phyloP scores from a whole-genome alignment of 2,888 invertebrate genomes.

The Linnaemya vulpina region DNA sequence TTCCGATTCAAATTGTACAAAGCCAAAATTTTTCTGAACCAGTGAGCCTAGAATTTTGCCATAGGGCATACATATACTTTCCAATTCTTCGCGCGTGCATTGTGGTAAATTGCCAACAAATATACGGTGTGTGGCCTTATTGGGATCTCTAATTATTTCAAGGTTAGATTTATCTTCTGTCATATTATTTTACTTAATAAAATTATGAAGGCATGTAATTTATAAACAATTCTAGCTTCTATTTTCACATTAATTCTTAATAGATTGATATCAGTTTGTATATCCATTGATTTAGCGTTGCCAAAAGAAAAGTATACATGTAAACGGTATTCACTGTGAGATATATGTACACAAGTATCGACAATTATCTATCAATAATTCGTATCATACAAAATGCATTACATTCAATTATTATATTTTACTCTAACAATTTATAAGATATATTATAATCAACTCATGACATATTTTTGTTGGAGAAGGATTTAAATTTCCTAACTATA shows the following conservation, averaged over 20 bases:
- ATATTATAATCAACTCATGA: too few species aligned
- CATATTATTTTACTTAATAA: constrained; percentile 29
- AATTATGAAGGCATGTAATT: background rate
- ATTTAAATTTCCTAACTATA: too few species aligned
- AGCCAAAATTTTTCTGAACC: constrained; percentile 92
- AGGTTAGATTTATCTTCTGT: constrained; percentile 70
- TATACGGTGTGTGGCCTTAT: constrained; percentile 89
- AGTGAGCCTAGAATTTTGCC: constrained; percentile 88
- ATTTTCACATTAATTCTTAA: background rate
- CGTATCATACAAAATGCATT: too few species aligned
- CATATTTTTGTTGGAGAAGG: too few species aligned
- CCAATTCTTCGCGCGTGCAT: constrained; percentile 87
- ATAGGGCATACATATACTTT: constrained; percentile 89
- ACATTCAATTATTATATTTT: too few species aligned
- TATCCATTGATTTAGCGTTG: background rate
- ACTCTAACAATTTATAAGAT: too few species aligned
- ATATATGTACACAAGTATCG: too few species aligned
- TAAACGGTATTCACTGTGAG: too few species aligned
- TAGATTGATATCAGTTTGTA: background rate
- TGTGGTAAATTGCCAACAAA: constrained; percentile 91
- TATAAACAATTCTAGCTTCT: constrained; percentile 6
- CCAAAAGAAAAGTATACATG: too few species aligned
- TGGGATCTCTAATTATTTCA: constrained; percentile 87
- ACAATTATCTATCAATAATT: too few species aligned
- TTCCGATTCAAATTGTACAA: constrained; percentile 92